Evolutionary conservation across 1,140 invertebrate species (phyloP), one percentile per base, ranked within the genome.

Genomic region (Drosophila punjabiensis): DNA sequence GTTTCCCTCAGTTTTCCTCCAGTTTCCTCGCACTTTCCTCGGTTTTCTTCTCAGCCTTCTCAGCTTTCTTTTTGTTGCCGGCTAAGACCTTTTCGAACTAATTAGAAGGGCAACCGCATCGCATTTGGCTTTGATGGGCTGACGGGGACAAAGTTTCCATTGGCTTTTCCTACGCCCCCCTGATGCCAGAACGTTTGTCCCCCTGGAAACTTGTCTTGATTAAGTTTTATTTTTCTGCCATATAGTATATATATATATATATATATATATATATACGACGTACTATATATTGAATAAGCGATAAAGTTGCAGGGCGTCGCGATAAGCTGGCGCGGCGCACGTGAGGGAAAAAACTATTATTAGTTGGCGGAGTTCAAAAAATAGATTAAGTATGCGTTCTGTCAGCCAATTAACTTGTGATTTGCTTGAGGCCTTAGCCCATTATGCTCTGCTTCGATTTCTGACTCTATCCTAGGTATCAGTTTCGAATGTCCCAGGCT

Each of bases 51-150:
- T n/a, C 35, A 28, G 55, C 55, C 7, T 39, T 39, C 58, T n/a
- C 43, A 75, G 55, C 60, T 74, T 73, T 59, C 64, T 45, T 73
- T 50, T 61, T 61, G 52, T 28, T 35, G n/a, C 67, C 53, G 39
- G 50, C 58, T 75, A 75, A 75, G 70, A 76, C 70, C 70, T 75
- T 75, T 75, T 75, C 55, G 55, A 75, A 75, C 71, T 75, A 75
- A 75, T 75, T 75, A 75, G 37, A 58, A 75, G 71, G 71, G 71
- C 71, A 75, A 75, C 71, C 71, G 71, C 71, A 75, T 73, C 71
- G 71, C 71, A 75, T 74, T 74, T 73, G 18, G 68, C 70, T 70
- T 52, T 73, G 70, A 74, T 74, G 69, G 69, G 55, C 16, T n/a
- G 30, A 18, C 24, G 32, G 68, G 35, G 35, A 39, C 39, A 62